These are phyloP conservation scores for Euplexia lucipara DNA, from an alignment of 2,888 invertebrate species.

Conservation along the genomic window DNA sequence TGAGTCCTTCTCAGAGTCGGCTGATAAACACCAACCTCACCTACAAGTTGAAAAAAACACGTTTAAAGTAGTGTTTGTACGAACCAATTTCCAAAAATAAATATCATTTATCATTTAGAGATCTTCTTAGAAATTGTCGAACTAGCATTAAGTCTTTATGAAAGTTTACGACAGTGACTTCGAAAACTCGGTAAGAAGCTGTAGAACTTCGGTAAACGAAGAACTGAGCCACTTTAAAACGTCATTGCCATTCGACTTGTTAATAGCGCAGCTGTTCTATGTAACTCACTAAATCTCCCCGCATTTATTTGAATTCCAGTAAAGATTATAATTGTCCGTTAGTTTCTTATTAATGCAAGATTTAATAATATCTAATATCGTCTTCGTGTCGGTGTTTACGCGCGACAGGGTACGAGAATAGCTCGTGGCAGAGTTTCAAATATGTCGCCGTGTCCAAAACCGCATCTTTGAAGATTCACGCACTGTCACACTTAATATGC, in stretches of 20 bases:
- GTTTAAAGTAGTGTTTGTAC: too few species aligned
- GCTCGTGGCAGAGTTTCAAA: constrained; percentile 89
- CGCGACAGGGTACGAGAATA: constrained; percentile 82
- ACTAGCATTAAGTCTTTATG: constrained; percentile 9
- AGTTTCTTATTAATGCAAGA: constrained; percentile 69
- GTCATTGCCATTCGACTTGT: constrained; percentile 17
- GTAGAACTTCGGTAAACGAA: constrained; percentile 7
- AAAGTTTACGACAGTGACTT: constrained; percentile 1
- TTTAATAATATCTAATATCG: constrained; percentile 77
- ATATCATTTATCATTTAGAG: too few species aligned
- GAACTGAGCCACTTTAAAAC: constrained; percentile 3
- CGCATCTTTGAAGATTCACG: constrained; percentile 78
- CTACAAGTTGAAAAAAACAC: too few species aligned
- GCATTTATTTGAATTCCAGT: constrained; percentile 38
- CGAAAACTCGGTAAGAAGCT: constrained; percentile 14
- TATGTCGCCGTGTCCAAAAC: constrained; percentile 88
- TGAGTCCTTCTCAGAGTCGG: too few species aligned
- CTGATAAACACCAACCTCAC: too few species aligned
- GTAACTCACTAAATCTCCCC: constrained; percentile 28
- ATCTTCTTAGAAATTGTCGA: constrained; percentile 21
- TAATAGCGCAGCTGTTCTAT: constrained; percentile 24
- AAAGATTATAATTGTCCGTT: constrained; percentile 58
- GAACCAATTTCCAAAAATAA: too few species aligned
- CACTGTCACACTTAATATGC: constrained; percentile 74
- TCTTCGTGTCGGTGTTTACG: constrained; percentile 83